Evolutionary conservation across 2,797 vertebrate species (phyloP).

Genomic region (Poeciliopsis turneri): DNA sequence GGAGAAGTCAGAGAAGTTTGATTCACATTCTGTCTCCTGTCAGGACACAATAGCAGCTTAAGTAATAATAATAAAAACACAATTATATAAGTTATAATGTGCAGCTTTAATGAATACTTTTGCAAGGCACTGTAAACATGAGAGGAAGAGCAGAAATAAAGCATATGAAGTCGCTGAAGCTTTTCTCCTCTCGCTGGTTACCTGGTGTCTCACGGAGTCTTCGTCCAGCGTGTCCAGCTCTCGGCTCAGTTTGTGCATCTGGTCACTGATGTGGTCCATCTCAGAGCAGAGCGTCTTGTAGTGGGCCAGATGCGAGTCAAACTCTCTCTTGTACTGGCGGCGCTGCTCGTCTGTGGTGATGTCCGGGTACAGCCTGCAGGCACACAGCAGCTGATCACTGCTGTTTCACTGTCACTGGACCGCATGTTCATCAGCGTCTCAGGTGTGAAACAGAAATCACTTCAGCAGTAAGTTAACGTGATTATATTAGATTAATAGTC

Average conservation of each 20-base stretch:
- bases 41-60: no score
- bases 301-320: slow-evolving; percentile 76
- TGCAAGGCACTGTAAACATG: not conserved
- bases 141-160: not conserved
- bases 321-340: slow-evolving; percentile 83
- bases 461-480: not conserved
- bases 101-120: not conserved
- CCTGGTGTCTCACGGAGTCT: slow-evolving; percentile 83
- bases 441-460: not conserved
- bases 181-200: slow-evolving; percentile 39
- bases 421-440: not conserved
- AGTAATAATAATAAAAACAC: no score
- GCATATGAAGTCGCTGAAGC: not conserved
- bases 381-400: slow-evolving; percentile 9
- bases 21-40: no score
- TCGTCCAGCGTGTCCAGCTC: slow-evolving; percentile 80
- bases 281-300: slow-evolving; percentile 85
- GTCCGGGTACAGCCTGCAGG: slow-evolving; percentile 82
- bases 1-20: no score
- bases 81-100: no score
- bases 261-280: slow-evolving; percentile 85
- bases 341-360: slow-evolving; percentile 80
- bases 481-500: not conserved
- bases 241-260: slow-evolving; percentile 82
- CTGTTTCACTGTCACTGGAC: slow-evolving; percentile 9